Percentiles rank a stretch among this genome's conserved stretches.
Evolutionary conservation across 2,113 vertebrate genomes (phyloP).

Genomic region (Macroglossus sobrinus): DNA sequence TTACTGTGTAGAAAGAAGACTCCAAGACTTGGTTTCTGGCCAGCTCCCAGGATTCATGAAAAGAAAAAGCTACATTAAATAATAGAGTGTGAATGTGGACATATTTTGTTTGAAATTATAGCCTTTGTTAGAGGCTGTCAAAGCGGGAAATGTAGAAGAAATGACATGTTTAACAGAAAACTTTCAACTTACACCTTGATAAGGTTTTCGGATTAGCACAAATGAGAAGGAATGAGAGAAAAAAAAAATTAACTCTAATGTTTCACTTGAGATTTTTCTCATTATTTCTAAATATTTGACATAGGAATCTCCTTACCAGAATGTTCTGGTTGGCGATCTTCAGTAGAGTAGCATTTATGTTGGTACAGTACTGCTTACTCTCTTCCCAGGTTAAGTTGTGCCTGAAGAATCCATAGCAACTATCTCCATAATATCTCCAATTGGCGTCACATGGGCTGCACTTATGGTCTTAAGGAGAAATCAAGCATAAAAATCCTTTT

Average conservation of each 20-base stretch:
- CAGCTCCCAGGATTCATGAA: neutral
- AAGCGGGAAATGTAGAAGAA: neutral
- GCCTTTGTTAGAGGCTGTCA: neutral
- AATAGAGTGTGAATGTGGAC: neutral
- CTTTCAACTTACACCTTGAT: neutral
- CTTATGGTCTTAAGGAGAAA: constrained; percentile 35
- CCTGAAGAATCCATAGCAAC: constrained; percentile 71
- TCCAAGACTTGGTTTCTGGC: neutral
- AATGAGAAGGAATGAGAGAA: neutral
- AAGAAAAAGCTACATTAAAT: neutral
- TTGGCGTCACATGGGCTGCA: constrained; percentile 50
- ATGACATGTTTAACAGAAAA: neutral
- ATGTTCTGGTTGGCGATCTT: neutral
- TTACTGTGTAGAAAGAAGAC: neutral
- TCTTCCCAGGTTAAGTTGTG: constrained; percentile 66
- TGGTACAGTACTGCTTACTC: constrained; percentile 31
- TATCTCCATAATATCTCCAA: constrained; percentile 57
- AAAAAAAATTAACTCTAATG: neutral
- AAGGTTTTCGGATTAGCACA: neutral
- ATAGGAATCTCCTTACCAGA: constrained; percentile 48
- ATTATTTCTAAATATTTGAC: neutral
- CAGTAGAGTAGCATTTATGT: constrained; percentile 25
- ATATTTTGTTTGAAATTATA: neutral
- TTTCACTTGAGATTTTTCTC: neutral
- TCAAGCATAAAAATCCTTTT: neutral